A percentile compares a stretch with the other conserved stretches of the same genome.
Conservation (phyloP, 2,888 invertebrate genomes). For the Drosophila limbata region DNA sequence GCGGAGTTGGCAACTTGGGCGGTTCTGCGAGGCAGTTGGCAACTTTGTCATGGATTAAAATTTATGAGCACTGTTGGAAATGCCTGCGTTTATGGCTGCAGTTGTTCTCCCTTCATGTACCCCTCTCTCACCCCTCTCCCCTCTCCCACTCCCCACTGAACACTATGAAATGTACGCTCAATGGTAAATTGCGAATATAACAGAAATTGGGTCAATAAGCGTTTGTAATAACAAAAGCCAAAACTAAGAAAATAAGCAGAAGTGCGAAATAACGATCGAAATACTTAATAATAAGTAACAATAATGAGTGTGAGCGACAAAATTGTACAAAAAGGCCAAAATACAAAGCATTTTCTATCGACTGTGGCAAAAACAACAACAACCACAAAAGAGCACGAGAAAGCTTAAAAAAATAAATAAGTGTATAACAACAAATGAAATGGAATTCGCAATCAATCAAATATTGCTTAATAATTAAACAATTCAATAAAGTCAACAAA, state of each 20-base stretch:
- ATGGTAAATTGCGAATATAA: slow-evolving; percentile 45
- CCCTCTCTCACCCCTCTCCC: not conserved
- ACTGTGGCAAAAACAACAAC: slow-evolving; percentile 46
- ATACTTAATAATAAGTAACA: slow-evolving; percentile 62
- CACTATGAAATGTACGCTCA: slow-evolving; percentile 37
- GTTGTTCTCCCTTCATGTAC: slow-evolving; percentile 4
- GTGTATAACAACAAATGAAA: slow-evolving; percentile 67
- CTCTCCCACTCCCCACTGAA: not conserved
- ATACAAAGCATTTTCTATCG: slow-evolving; percentile 55
- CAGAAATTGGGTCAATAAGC: slow-evolving; percentile 72
- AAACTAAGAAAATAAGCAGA: slow-evolving; percentile 30
- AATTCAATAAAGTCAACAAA: slow-evolving; percentile 78
- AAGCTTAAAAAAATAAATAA: slow-evolving; percentile 65
- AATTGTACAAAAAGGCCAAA: slow-evolving; percentile 50
- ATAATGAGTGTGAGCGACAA: slow-evolving; percentile 74
- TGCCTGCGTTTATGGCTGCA: slow-evolving; percentile 41
- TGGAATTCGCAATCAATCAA: slow-evolving; percentile 77
- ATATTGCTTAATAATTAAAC: slow-evolving; percentile 79
- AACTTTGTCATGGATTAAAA: slow-evolving; percentile 71
- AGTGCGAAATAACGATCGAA: slow-evolving; percentile 62
- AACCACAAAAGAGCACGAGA: slow-evolving; percentile 44
- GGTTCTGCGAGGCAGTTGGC: slow-evolving; percentile 60
- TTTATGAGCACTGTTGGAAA: slow-evolving; percentile 62
- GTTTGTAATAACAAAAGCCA: slow-evolving; percentile 60
- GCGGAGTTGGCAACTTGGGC: slow-evolving; percentile 57